Conservation (phyloP, 1,140 invertebrate genomes). For the Tyrophagus putrescentiae region DNA sequence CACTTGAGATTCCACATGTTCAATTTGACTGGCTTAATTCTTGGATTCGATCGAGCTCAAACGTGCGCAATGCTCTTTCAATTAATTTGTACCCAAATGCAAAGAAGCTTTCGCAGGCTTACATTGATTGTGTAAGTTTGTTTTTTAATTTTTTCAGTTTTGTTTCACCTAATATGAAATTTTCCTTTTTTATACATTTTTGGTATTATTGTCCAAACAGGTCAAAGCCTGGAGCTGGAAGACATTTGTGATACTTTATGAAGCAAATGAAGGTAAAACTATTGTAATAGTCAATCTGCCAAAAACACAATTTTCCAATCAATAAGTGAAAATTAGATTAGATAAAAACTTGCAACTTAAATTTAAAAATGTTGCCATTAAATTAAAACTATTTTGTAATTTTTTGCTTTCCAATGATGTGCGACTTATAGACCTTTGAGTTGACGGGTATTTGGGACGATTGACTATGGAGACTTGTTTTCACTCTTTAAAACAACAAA, state of each 20-base stretch:
- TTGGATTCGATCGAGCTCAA: neutral
- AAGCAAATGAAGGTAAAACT: constrained; percentile 70
- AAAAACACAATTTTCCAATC: constrained; percentile 5
- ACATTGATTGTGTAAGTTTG: constrained; percentile 4
- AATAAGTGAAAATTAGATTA: no score
- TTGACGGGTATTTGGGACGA: neutral
- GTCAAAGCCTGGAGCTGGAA: constrained; percentile 56
- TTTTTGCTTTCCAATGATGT: no score
- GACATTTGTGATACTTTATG: constrained; percentile 83
- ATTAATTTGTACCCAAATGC: constrained; percentile 14
- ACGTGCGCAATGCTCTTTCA: constrained; percentile 8
- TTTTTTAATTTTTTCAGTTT: no score
- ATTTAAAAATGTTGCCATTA: no score
- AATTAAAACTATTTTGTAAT: no score
- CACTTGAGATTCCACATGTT: constrained; percentile 60
- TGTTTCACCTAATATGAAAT: neutral
- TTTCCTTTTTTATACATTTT: neutral
- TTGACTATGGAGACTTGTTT: neutral
- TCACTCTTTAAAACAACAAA: no score
- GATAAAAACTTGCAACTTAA: no score
- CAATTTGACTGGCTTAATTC: constrained; percentile 4
- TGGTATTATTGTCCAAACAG: no score
- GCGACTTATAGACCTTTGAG: neutral
- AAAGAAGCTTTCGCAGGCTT: neutral
- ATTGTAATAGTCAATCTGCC: neutral